Base-by-base conservation (phyloP, 2,888 invertebrate genomes). In the Nipponacmea schrenckii region DNA sequence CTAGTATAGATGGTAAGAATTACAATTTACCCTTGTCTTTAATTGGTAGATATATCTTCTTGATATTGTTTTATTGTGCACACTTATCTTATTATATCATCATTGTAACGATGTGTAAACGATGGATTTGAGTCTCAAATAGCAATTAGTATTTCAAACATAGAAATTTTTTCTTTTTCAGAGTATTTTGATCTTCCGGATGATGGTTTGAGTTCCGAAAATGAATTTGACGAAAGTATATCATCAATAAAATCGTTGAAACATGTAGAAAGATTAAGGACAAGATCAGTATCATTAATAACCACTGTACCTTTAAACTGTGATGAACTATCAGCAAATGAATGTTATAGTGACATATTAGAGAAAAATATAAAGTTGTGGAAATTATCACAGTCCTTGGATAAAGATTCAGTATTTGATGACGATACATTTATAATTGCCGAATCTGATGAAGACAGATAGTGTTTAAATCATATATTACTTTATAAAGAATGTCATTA, bases 171-270 rank as follows among this genome's bases (percentile, higher is more conserved):
- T 39, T 39, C 39, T 39, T 39, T 56, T 56, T 10, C 56, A 56
- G 56, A 56, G 20, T 56, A 56, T 56, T 56, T 56, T 24, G 56
- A 56, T 56, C 20, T 56, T 56, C 56, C 56, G 12, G 56, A 56
- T 56, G 56, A 56, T 56, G 56, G 56, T 24, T 56, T 56, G 14
- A 56, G 56, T 56, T 56, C 56, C 24, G 56, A 24, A 24, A 56
- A 20, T 56, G 56, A 56, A 24, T 56, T 56, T 56, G 56, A 56
- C 24, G 56, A 56, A 12, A 56, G 56, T 24, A 56, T 14, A 24
- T 56, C 56, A 10, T 56, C 56, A 24, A 24, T 56, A 56, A 56
- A 14, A 56, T 56, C 56, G 3, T 56, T 56, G 24, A 56, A 56
- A 56, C 56, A 56, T 56, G 20, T 12, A 24, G 56, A 56, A 20